phyloP scores from a whole-genome alignment of 2,888 invertebrate genomes.

The Podotricha telesiphe region DNA sequence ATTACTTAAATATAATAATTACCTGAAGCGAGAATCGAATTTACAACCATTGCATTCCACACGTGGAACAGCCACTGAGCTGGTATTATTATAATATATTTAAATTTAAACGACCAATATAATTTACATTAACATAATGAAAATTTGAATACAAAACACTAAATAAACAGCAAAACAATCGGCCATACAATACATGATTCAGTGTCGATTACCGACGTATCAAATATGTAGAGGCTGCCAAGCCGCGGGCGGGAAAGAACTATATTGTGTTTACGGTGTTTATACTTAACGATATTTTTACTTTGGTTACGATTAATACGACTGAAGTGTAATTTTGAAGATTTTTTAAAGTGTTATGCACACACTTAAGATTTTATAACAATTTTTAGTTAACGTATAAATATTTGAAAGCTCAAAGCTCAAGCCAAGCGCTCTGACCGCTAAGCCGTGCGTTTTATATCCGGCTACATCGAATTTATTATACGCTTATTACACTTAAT shows the following conservation, averaged over 20 bases:
- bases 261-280: background rate
- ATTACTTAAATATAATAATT: background rate
- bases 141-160: constrained; percentile 3
- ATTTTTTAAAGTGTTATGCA: too few species aligned
- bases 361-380: too few species aligned
- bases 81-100: background rate
- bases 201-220: constrained; percentile 31
- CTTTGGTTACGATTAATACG: background rate
- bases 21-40: background rate
- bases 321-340: too few species aligned
- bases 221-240: constrained; percentile 28
- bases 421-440: too few species aligned
- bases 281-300: background rate
- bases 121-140: background rate
- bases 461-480: too few species aligned
- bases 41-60: background rate
- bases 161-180: constrained; percentile 24
- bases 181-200: constrained; percentile 25
- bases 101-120: background rate
- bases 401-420: too few species aligned
- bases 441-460: too few species aligned
- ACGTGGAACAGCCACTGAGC: background rate
- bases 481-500: too few species aligned
- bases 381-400: too few species aligned
- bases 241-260: constrained; percentile 24